Percentiles rank a stretch among this genome's conserved stretches.
Evolutionary conservation across 1,140 invertebrate species (phyloP).

Genomic region (Drosophila asahinai): DNA sequence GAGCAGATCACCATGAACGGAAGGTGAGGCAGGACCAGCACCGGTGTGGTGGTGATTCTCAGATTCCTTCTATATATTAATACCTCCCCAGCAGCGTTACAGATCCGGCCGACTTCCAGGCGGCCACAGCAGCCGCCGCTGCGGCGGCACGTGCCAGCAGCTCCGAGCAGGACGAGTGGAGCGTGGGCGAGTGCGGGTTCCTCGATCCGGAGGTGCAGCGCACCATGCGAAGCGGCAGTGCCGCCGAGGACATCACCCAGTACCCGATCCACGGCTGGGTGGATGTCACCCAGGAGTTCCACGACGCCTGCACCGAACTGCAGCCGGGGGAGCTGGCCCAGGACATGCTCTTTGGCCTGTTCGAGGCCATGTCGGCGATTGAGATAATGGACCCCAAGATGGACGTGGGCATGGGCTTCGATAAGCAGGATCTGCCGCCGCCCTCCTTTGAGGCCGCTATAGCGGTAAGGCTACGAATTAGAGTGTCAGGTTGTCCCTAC

Average conservation of each 20-base stretch:
- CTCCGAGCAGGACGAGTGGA: slow-evolving; percentile 63
- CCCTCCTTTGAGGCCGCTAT: slow-evolving; percentile 95
- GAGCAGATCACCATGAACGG: slow-evolving; percentile 26
- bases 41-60: slow-evolving; percentile 15
- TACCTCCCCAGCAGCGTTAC: slow-evolving; percentile 19
- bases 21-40: slow-evolving; percentile 7
- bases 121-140: slow-evolving; percentile 67
- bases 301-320: slow-evolving; percentile 90
- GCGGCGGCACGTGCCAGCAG: slow-evolving; percentile 59
- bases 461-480: slow-evolving; percentile 86
- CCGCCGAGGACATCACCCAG: slow-evolving; percentile 72
- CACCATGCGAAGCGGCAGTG: slow-evolving; percentile 57
- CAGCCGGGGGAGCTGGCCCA: slow-evolving; percentile 95
- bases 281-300: slow-evolving; percentile 91
- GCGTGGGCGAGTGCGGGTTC: slow-evolving; percentile 65
- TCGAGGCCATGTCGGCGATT: slow-evolving; percentile 99
- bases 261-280: slow-evolving; percentile 87
- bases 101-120: slow-evolving; percentile 68
- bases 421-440: slow-evolving; percentile 93
- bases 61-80: background rate
- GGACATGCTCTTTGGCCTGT: slow-evolving; percentile 96
- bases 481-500: background rate
- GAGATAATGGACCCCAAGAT: slow-evolving; percentile 99
- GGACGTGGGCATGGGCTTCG: slow-evolving; percentile 99
- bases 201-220: slow-evolving; percentile 71